Evolutionary conservation across 2,888 invertebrate genomes (phyloP).

Genomic region (Sinotaia quadrata): DNA sequence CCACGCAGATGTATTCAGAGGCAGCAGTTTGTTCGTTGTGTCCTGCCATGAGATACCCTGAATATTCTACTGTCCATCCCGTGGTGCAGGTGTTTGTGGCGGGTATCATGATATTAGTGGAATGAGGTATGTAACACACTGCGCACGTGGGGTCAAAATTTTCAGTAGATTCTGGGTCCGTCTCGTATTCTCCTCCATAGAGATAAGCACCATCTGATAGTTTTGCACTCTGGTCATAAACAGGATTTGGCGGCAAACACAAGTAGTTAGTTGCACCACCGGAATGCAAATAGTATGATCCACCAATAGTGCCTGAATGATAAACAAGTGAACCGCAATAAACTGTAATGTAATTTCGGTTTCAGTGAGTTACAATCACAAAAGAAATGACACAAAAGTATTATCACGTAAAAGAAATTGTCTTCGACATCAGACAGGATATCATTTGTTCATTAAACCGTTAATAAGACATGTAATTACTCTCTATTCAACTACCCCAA

Average conservation of each 20-base stretch:
- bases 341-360: no score
- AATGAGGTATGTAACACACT: not conserved
- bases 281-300: not conserved
- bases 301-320: not conserved
- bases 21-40: not conserved
- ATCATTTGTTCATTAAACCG: no score
- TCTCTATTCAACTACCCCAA: no score
- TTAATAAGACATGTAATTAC: no score
- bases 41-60: conserved; percentile 1
- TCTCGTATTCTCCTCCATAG: not conserved
- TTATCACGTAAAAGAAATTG: no score
- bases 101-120: not conserved
- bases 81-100: not conserved
- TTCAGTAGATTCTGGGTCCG: not conserved
- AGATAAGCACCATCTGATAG: not conserved
- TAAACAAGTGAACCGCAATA: no score
- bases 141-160: not conserved
- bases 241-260: not conserved
- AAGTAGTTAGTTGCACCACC: not conserved
- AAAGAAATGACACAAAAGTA: no score
- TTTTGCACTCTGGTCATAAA: not conserved
- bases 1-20: conserved; percentile 1
- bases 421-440: no score
- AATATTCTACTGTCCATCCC: not conserved
- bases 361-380: no score